A percentile compares a stretch with the other conserved stretches of the same genome.
phyloP scores from a whole-genome alignment of 2,113 vertebrate species.

The Microcebus jonahi region DNA sequence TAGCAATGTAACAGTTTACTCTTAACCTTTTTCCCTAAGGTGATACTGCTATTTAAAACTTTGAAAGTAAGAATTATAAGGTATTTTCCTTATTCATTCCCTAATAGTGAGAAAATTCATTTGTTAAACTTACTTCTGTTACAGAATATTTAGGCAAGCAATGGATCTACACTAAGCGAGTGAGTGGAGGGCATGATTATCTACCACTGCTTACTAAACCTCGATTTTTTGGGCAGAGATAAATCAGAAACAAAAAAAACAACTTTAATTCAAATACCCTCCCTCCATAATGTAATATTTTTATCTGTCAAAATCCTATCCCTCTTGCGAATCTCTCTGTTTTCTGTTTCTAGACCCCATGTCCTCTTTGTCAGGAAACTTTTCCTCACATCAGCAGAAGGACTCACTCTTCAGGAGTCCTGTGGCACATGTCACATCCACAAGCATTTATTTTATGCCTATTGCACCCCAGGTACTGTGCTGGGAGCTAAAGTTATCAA shows the following conservation, averaged over 20 bases:
- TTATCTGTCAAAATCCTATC: neutral
- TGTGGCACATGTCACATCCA: neutral
- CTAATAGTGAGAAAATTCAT: slow-evolving; percentile 28
- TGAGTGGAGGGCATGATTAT: neutral
- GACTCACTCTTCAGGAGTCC: neutral
- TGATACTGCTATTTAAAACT: neutral
- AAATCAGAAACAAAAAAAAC: neutral
- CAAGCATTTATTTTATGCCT: neutral
- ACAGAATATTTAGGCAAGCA: neutral
- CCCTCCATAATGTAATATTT: neutral
- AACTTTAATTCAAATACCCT: neutral
- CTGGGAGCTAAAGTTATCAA: neutral
- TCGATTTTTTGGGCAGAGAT: neutral
- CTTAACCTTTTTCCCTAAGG: neutral
- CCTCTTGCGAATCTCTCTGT: neutral
- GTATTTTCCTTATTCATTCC: neutral
- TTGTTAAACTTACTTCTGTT: neutral
- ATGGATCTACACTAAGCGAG: neutral
- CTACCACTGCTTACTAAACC: neutral
- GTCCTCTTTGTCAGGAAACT: neutral
- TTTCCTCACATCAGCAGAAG: neutral
- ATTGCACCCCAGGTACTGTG: neutral
- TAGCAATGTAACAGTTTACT: neutral
- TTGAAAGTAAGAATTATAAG: neutral
- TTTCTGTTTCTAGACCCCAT: neutral